Conservation (phyloP, 2,113 vertebrate genomes). For the Struthio camelus region DNA sequence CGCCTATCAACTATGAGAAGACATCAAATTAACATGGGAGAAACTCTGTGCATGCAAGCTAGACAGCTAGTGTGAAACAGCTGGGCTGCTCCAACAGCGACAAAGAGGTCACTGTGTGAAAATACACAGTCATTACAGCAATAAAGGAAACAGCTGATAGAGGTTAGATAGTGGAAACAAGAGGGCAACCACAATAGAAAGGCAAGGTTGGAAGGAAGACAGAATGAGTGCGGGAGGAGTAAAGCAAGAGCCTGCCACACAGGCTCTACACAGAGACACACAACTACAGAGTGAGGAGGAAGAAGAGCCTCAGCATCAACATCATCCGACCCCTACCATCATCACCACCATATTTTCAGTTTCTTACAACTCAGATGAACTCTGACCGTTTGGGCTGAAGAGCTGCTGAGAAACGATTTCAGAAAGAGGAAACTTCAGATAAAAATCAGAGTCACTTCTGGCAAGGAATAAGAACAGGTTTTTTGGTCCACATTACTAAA, state of each 20-base stretch:
- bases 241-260: not conserved
- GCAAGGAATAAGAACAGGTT: not conserved
- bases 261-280: no score
- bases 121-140: conserved; percentile 41
- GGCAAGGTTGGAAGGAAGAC: conserved; percentile 39
- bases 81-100: conserved; percentile 42
- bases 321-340: not conserved
- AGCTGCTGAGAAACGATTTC: not conserved
- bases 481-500: not conserved
- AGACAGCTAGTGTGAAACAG: conserved; percentile 10
- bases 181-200: conserved; percentile 41
- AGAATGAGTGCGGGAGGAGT: not conserved
- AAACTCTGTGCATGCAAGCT: not conserved
- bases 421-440: not conserved
- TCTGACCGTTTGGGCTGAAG: not conserved
- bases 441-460: not conserved
- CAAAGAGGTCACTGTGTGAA: conserved; percentile 52
- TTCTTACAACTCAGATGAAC: not conserved
- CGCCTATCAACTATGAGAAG: not conserved
- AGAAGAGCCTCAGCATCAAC: not conserved
- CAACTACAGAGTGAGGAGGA: not conserved
- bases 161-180: conserved; percentile 44
- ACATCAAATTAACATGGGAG: not conserved
- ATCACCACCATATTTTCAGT: not conserved
- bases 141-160: conserved; percentile 65